phyloP scores from a whole-genome alignment of 2,888 invertebrate species.

The Anarsia innoxiella region DNA sequence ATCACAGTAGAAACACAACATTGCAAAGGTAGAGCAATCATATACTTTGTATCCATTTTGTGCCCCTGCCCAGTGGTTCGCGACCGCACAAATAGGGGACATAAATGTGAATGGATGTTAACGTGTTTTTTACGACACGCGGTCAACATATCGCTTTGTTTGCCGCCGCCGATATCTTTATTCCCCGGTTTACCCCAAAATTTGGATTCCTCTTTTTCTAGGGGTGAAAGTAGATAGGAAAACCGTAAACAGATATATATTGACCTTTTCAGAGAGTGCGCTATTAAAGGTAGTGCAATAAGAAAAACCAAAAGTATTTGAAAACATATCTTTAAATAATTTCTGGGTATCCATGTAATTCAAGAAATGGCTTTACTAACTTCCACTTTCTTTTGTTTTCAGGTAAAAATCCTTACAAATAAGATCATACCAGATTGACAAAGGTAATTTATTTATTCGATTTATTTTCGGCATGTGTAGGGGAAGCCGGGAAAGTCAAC shows the following conservation, averaged over 20 bases:
- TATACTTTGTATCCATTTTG: conserved; percentile 47
- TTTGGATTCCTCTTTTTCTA: conserved; percentile 38
- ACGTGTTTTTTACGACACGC: conserved; percentile 74
- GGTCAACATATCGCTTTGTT: conserved; percentile 71
- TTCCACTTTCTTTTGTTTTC: not conserved
- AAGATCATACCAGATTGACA: conserved; percentile 59
- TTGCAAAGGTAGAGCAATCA: conserved; percentile 56
- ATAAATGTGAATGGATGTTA: conserved; percentile 74
- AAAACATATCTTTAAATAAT: no score
- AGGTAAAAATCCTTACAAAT: conserved; percentile 28
- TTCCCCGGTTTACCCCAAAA: conserved; percentile 49
- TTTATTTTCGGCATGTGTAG: conserved; percentile 49
- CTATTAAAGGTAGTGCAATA: no score
- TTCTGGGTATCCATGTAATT: no score
- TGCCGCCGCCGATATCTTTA: conserved; percentile 68
- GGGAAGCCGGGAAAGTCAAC: conserved; percentile 53
- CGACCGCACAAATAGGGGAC: conserved; percentile 59
- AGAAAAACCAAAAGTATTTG: no score
- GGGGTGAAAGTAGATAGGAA: conserved; percentile 13
- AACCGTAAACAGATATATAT: conserved; percentile 5
- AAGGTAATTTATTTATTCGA: conserved; percentile 69
- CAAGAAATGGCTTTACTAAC: no score
- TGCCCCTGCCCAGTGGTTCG: conserved; percentile 47
- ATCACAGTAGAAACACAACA: not conserved
- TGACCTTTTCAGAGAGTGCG: no score